Base-by-base conservation (phyloP, 2,888 invertebrate species). In the Sussaba pulchella region DNA sequence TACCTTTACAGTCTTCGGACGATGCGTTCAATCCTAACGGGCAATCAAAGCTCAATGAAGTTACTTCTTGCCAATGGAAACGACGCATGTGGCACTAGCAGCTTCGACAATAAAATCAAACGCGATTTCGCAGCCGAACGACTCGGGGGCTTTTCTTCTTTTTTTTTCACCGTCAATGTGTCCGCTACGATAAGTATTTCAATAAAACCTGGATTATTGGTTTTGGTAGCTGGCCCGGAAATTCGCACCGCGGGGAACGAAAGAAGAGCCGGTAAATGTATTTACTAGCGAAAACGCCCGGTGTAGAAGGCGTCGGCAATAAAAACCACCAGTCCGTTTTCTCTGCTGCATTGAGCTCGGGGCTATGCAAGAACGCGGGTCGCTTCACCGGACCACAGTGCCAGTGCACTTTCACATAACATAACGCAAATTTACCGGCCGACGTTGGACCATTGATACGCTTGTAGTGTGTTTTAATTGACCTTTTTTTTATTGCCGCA, bases 191-290 rank as follows among this genome's bases (percentile, higher is more conserved):
- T 85, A 87, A 87, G 85, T 84, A 86, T 87, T 85, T 85, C 85
- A 85, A 88, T 89, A 86, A 88, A 89, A 88, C 80, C 81, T 84
- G 84, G 81, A 88, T 87, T 87, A 87, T 81, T 84, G 78, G 83
- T 64, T 82, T 57, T 75, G 77, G 70, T 79, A 78, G 69, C 76
- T 75, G 59, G 81, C 73, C 50, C 59, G n/a, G n/a, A 70, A 63
- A 31, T 41, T 31, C 52, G 3, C 41, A 36, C 24, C 69, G 43
- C 43, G 72, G 64, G 54, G 43, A 39, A 3, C 17, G 31, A 14
- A 73, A 45, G 8, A 52, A 12, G 24, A 26, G 43, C 54, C 12
- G 50, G 75, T 70, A 83, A 83, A 83, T 39, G 83, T 85, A 87
- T 87, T 88, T 85, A 84, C 84, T 82, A 71, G 78, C 52, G 71